Evolutionary conservation across 2,888 invertebrate genomes (phyloP), one percentile per base, ranked within the genome.

Genomic region (Cantharis flavilabris): DNA sequence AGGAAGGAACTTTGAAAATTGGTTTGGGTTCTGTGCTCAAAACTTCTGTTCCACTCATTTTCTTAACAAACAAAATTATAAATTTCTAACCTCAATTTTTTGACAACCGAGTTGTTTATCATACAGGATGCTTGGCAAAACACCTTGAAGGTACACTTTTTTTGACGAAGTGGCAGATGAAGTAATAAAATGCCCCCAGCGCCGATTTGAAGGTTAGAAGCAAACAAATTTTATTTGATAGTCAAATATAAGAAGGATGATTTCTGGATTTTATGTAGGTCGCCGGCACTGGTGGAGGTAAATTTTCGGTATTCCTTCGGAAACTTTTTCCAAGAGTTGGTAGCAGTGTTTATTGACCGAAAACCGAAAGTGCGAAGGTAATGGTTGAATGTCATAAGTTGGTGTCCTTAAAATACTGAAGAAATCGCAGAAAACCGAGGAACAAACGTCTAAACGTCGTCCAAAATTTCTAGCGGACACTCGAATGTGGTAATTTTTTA

Each of bases 1-100:
- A 88, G 20, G 85, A 84, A 2, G 86, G 81, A 7, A 85, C 83
- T 83, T 88, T 89, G 80, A 88, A 88, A 9, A 86, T 76, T 4
- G 86, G 87, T 75, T 86, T 86, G 69, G 83, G 84, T 75, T 87
- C 87, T n/a, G 75, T 13, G 80, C 83, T 85, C 64, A 75, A 64
- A 73, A 84, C 85, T 76, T 85, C 85, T 26, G 80, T 75, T 14
- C 7, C 14, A 72, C 72, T 82, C 83, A 84, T 84, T 76, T 49
- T 49, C 0, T 9, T n/a, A 2, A 49, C 4, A 33, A 13, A 33
- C n/a, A 33, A 33, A 33, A 13, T 13, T 13, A 13, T 33, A 1
- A 13, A 33, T 49, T 49, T n/a, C n/a, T 49, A 49, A 49, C 49
- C 49, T 9, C 26, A 9, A 26, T 26, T 26, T 0, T 9, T 9